Percentiles rank a stretch among this genome's conserved stretches.
These are phyloP conservation scores for Fistularia tabacaria DNA, from an alignment of 2,797 vertebrate species.

Conservation along the genomic window DNA sequence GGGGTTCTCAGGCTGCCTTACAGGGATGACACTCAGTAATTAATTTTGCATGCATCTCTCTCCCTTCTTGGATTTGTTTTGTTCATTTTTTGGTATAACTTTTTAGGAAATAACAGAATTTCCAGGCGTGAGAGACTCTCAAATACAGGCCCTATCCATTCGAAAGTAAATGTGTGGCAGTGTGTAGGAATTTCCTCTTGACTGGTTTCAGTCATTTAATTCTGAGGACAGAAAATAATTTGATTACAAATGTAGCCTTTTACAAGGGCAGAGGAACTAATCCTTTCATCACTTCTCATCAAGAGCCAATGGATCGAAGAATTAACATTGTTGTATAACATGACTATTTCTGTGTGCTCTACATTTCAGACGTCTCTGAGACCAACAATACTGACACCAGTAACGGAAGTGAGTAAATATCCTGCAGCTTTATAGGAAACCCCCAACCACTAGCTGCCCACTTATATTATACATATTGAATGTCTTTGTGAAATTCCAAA, in stretches of 20 bases:
- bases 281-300: neutral
- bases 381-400: constrained; percentile 50
- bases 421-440: neutral
- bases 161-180: neutral
- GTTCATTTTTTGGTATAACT: constrained; percentile 53
- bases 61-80: constrained; percentile 56
- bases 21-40: constrained; percentile 63
- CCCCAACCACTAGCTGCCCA: constrained; percentile 1
- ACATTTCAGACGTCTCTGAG: constrained; percentile 49
- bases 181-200: neutral
- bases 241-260: no score
- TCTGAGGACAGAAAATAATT: neutral
- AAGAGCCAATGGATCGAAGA: neutral
- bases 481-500: neutral
- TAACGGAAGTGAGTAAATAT: constrained; percentile 59
- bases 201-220: neutral
- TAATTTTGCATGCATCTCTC: constrained; percentile 69
- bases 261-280: no score
- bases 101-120: constrained; percentile 57
- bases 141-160: neutral
- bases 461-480: constrained; percentile 1
- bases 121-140: constrained; percentile 37
- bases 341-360: constrained; percentile 23
- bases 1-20: constrained; percentile 49
- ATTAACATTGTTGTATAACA: constrained; percentile 5